Conservation (phyloP, 2,888 invertebrate species). For the Leucophenga montana region DNA sequence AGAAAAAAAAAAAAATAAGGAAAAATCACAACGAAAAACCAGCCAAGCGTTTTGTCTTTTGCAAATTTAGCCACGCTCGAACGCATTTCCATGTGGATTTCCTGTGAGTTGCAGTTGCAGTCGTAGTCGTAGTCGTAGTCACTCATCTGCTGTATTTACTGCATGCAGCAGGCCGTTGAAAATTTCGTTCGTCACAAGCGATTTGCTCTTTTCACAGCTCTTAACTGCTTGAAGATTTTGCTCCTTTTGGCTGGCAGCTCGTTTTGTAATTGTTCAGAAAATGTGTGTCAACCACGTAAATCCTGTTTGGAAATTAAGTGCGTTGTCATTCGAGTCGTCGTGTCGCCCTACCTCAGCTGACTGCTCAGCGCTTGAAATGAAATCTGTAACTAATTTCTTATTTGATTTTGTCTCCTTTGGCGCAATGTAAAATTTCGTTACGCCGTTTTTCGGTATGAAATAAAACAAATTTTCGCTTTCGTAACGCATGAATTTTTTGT, state of each 20-base stretch:
- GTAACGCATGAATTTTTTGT: slow-evolving; percentile 48
- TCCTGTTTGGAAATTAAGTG: slow-evolving; percentile 62
- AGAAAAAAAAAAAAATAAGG: too few relatives aligned
- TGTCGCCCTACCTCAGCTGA: too few relatives aligned
- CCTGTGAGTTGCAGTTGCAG: neutral
- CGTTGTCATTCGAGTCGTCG: slow-evolving; percentile 19
- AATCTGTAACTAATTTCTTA: slow-evolving; percentile 61
- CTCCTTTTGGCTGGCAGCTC: neutral
- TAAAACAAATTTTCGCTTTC: slow-evolving; percentile 57
- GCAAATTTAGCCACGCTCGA: slow-evolving; percentile 29
- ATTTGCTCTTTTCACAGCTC: slow-evolving; percentile 65
- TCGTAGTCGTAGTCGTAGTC: neutral
- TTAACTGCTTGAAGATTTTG: neutral
- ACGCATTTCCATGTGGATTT: slow-evolving; percentile 24
- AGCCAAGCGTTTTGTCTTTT: slow-evolving; percentile 3
- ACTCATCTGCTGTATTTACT: slow-evolving; percentile 26
- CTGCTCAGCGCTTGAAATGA: slow-evolving; percentile 31
- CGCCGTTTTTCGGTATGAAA: slow-evolving; percentile 19
- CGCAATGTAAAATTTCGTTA: slow-evolving; percentile 54
- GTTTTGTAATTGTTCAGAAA: slow-evolving; percentile 54
- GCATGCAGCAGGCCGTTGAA: slow-evolving; percentile 65
- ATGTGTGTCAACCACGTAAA: slow-evolving; percentile 68
- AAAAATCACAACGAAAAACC: slow-evolving; percentile 6
- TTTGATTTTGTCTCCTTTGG: slow-evolving; percentile 58
- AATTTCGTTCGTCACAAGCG: slow-evolving; percentile 69